Base-by-base conservation (phyloP, 35 echinoderm and acorn worm species). In the Eucidaris tribuloides region DNA sequence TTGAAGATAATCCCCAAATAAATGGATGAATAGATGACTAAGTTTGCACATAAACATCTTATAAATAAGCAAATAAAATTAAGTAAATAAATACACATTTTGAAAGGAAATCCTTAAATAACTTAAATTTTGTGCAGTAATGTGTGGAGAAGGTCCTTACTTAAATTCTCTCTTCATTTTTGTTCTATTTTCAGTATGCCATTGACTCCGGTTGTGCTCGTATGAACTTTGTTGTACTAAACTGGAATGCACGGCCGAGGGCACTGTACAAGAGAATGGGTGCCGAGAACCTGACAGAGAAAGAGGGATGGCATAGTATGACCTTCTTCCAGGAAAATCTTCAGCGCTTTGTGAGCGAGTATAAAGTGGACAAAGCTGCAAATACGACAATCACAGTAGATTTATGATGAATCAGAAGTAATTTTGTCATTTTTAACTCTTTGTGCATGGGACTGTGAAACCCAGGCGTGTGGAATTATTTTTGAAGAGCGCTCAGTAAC, bases 161-260 rank as follows among this genome's bases (percentile, higher is more conserved):
- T 59, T 20, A 59, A 59, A 54, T 54, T 17, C 14, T 54, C 22
- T 61, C 2, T 5, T 61, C 18, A 5, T 28, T 33, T 34, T 34
- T 2, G 37, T 2, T 64, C 3, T 64, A 0, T 64, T 64, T 32
- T 32, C 61, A 32, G 28, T 32, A 33, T 64, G 13, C 56, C n/a
- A 32, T 14, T 6, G 40, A 44, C n/a, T n/a, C n/a, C n/a, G 37
- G 40, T 25, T 74, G 68, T 74, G 44, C 9, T 74, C 68, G 68
- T n/a, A 74, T 74, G 68, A 74, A 74, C 68, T 74, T 33, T 33
- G 44, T 74, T 20, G 68, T 74, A 14, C 68, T 74, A 3, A 7
- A 33, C 20, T 74, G 68, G 68, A 74, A 74, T 20, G 34, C 38
- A 22, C 68, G 68, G 11, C 68, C 68, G 41, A 41, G 17, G 34